Conservation (phyloP, 2,113 vertebrate species). For the Daboia siamensis region DNA sequence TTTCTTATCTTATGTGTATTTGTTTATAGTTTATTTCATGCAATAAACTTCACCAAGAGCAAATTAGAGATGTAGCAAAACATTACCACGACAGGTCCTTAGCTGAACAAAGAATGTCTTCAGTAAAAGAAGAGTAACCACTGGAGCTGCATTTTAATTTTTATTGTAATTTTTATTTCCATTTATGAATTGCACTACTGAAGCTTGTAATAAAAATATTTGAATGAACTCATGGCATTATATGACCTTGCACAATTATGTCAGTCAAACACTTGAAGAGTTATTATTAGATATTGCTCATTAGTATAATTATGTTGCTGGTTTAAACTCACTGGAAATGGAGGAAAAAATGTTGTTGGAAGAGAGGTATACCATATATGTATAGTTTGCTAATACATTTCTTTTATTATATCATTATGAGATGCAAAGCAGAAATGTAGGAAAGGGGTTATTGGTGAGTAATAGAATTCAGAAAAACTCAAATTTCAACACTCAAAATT, state of each 20-base stretch:
- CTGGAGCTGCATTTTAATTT: slow-evolving; percentile 6
- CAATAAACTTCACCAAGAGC: not conserved
- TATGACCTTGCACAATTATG: slow-evolving; percentile 18
- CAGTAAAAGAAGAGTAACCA: not conserved
- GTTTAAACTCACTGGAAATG: slow-evolving; percentile 10
- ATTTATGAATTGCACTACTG: slow-evolving; percentile 15
- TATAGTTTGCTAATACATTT: not conserved
- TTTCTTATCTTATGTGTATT: not conserved
- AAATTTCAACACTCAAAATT: not conserved
- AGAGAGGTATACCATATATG: not conserved
- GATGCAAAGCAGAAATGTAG: not conserved
- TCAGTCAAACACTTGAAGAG: slow-evolving; percentile 17
- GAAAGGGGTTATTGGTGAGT: not conserved
- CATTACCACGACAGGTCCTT: not conserved
- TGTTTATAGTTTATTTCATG: not conserved
- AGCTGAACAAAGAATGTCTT: slow-evolving; percentile 1
- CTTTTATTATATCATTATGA: not conserved
- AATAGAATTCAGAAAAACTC: not conserved
- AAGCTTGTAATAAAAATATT: slow-evolving; percentile 21
- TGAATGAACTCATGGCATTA: slow-evolving; percentile 21
- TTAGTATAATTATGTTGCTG: slow-evolving; percentile 31
- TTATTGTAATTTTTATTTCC: slow-evolving; percentile 12
- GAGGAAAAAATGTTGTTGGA: not conserved
- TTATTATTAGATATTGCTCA: slow-evolving; percentile 25
- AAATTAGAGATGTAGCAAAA: not conserved